phyloP scores from a whole-genome alignment of 2,888 invertebrate genomes.

The Hemaris fuciformis region DNA sequence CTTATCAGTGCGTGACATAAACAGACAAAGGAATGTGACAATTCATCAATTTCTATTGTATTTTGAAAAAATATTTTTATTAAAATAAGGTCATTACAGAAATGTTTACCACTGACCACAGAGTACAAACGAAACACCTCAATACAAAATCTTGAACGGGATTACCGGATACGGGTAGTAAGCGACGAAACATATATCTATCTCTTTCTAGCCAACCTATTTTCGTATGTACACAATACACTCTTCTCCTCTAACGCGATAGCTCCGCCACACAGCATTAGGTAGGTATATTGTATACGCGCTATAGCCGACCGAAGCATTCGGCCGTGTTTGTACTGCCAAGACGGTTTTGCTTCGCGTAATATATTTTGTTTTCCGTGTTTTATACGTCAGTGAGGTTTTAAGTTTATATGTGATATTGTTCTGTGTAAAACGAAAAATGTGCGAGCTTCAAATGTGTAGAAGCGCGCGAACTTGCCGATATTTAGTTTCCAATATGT shows the following conservation, averaged over 20 bases:
- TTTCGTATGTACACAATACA: constrained; percentile 31
- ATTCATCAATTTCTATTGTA: neutral
- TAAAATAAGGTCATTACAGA: constrained; percentile 3
- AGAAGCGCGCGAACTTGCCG: constrained; percentile 30
- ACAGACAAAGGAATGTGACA: neutral
- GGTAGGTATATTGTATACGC: constrained; percentile 30
- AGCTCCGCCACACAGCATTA: constrained; percentile 32
- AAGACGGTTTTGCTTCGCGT: neutral
- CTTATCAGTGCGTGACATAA: constrained; percentile 14
- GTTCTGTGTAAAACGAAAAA: constrained; percentile 8
- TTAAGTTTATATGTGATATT: constrained; percentile 13
- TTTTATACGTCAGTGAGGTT: constrained; percentile 10
- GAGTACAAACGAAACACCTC: constrained; percentile 1
- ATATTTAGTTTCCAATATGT: constrained; percentile 50
- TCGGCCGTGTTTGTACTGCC: constrained; percentile 4
- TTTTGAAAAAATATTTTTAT: neutral
- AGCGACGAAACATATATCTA: constrained; percentile 37
- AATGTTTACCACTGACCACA: constrained; percentile 13
- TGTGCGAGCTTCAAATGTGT: constrained; percentile 20
- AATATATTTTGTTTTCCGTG: constrained; percentile 7
- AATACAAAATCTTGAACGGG: constrained; percentile 65
- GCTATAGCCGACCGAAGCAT: constrained; percentile 6
- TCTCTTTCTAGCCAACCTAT: constrained; percentile 43
- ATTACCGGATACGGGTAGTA: constrained; percentile 66
- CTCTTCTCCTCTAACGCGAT: constrained; percentile 45